Percentiles rank a stretch among this genome's conserved stretches.
phyloP scores from a whole-genome alignment of 2,797 vertebrate species.

The Lacerta agilis region DNA sequence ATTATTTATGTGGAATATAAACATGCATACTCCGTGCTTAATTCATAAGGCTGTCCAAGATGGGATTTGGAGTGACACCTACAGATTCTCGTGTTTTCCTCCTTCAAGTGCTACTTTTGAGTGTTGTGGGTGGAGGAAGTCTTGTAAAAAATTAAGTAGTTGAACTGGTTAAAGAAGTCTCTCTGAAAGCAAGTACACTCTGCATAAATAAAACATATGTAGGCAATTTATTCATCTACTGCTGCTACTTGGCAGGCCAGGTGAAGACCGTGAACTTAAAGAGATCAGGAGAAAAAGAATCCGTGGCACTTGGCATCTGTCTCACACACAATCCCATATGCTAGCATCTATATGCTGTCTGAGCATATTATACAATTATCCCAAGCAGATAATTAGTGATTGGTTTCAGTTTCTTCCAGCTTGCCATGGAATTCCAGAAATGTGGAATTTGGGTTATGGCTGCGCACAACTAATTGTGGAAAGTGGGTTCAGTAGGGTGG shows the following conservation, averaged over 20 bases:
- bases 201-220: conserved; percentile 25
- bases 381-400: too few relatives aligned
- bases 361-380: too few relatives aligned
- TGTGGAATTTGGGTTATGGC: too few relatives aligned
- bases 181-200: background rate
- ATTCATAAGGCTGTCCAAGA: background rate
- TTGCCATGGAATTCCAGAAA: too few relatives aligned
- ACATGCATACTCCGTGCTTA: background rate
- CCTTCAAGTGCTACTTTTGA: conserved; percentile 8
- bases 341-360: too few relatives aligned
- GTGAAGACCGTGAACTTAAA: too few relatives aligned
- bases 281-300: too few relatives aligned
- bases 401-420: too few relatives aligned
- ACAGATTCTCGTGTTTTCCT: conserved; percentile 67
- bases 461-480: too few relatives aligned
- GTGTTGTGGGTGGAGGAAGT: background rate
- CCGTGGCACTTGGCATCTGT: background rate
- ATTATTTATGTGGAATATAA: conserved; percentile 12
- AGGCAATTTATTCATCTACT: conserved; percentile 17
- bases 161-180: background rate
- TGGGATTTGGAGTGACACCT: conserved; percentile 54
- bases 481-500: too few relatives aligned
- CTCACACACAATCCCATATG: too few relatives aligned
- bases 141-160: conserved; percentile 1
- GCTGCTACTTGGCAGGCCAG: too few relatives aligned